These are phyloP conservation scores for Drosophila mauritiana DNA, from an alignment of 1,140 invertebrate genomes.

Conservation along the genomic window DNA sequence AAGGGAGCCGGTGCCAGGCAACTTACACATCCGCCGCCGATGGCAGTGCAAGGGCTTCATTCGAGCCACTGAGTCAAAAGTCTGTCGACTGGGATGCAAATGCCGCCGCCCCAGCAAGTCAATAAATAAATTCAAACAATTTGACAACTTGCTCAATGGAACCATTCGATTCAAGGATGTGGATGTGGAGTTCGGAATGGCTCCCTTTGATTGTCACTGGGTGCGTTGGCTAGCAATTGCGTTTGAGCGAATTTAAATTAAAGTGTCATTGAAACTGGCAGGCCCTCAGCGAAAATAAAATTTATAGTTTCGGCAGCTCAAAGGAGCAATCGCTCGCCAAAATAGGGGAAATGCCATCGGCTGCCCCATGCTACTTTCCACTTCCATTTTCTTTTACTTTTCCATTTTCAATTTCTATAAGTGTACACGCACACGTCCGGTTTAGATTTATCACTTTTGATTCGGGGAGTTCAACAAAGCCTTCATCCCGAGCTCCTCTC, in stretches of 20 bases:
- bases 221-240: constrained; percentile 79
- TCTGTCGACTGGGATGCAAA: constrained; percentile 75
- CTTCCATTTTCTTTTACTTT: constrained; percentile 21
- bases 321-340: constrained; percentile 22
- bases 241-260: constrained; percentile 83
- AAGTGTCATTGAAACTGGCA: constrained; percentile 82
- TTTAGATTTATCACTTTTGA: constrained; percentile 83
- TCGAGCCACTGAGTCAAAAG: constrained; percentile 64
- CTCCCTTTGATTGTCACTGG: constrained; percentile 64
- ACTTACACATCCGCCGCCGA: constrained; percentile 64
- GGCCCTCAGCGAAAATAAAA: constrained; percentile 78
- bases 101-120: constrained; percentile 67
- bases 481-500: constrained; percentile 8
- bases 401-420: constrained; percentile 72
- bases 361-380: constrained; percentile 15
- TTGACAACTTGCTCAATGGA: constrained; percentile 81
- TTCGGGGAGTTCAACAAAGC: constrained; percentile 44
- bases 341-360: constrained; percentile 20
- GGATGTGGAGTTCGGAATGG: not conserved
- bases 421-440: constrained; percentile 72
- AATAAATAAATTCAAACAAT: constrained; percentile 84
- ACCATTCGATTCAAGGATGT: constrained; percentile 35
- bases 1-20: constrained; percentile 20
- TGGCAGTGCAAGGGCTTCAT: constrained; percentile 26
- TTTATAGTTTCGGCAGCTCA: constrained; percentile 75